A percentile compares a stretch with the other conserved stretches of the same genome.
These are phyloP conservation scores for Andrena camellia DNA, from an alignment of 2,888 invertebrate species.

Conservation along the genomic window DNA sequence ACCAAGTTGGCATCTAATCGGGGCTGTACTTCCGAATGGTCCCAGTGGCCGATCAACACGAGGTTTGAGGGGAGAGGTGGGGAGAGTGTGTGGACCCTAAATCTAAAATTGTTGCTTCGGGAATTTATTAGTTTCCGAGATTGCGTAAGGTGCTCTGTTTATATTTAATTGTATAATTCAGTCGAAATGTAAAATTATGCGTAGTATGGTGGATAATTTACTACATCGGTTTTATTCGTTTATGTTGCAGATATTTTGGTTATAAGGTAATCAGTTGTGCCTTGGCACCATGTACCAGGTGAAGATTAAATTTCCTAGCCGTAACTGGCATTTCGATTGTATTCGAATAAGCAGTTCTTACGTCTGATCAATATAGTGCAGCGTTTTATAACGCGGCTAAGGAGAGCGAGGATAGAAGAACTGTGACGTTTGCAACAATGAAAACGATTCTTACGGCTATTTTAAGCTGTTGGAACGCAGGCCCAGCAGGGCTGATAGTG, in stretches of 20 bases:
- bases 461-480: not conserved
- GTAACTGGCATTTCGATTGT: not conserved
- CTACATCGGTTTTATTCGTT: not conserved
- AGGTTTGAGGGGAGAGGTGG: too few relatives aligned
- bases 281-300: slow-evolving; percentile 29
- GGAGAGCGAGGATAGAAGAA: not conserved
- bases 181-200: not conserved
- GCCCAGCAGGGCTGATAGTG: not conserved
- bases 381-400: not conserved
- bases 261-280: slow-evolving; percentile 20
- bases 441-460: not conserved
- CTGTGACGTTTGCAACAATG: slow-evolving; percentile 25
- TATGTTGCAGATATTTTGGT: slow-evolving; percentile 22
- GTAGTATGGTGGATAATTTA: not conserved
- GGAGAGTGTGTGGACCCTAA: too few relatives aligned
- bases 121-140: too few relatives aligned
- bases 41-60: too few relatives aligned
- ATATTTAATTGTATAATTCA: not conserved
- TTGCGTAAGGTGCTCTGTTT: too few relatives aligned
- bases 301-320: not conserved
- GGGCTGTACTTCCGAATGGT: too few relatives aligned
- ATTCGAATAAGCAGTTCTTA: not conserved
- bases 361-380: not conserved
- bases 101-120: too few relatives aligned
- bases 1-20: too few relatives aligned